A percentile compares a stretch with the other conserved stretches of the same genome.
Conservation (phyloP, 2,797 vertebrate species). For the Gephyroberyx darwinii region DNA sequence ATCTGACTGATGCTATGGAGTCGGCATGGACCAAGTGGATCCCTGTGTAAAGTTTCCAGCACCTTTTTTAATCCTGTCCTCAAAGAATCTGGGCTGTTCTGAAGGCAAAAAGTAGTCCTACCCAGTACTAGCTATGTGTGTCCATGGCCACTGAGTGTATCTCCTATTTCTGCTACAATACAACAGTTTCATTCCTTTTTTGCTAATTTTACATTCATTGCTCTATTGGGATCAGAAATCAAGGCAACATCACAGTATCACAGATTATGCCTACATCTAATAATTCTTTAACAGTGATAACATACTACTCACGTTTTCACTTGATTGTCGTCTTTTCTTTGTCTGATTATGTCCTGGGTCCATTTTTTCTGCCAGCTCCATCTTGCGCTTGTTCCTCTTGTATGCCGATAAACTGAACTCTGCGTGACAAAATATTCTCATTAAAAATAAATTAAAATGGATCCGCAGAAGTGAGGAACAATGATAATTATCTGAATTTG, state of each 20-base stretch:
- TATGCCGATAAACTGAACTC: conserved; percentile 98
- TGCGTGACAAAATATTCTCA: conserved; percentile 69
- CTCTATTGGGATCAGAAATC: too few relatives aligned
- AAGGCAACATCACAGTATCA: too few relatives aligned
- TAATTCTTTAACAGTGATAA: conserved; percentile 11
- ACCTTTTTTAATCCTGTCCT: too few relatives aligned
- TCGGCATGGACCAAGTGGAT: too few relatives aligned
- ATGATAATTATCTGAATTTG: not conserved
- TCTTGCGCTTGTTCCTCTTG: conserved; percentile 98
- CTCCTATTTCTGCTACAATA: not conserved
- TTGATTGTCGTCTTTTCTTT: conserved; percentile 96
- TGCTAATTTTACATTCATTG: too few relatives aligned
- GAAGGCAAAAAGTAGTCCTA: too few relatives aligned
- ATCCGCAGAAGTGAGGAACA: not conserved
- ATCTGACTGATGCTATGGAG: too few relatives aligned
- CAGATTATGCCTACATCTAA: too few relatives aligned
- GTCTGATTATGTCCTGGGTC: conserved; percentile 90
- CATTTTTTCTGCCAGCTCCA: conserved; percentile 96
- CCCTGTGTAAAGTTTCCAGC: too few relatives aligned
- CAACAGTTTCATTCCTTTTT: not conserved
- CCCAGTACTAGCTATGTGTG: too few relatives aligned
- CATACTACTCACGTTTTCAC: conserved; percentile 87
- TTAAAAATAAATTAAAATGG: not conserved
- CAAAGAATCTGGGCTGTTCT: too few relatives aligned
- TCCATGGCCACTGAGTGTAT: too few relatives aligned